Conservation (phyloP, 2,888 invertebrate species). For the Ochropacha duplaris region DNA sequence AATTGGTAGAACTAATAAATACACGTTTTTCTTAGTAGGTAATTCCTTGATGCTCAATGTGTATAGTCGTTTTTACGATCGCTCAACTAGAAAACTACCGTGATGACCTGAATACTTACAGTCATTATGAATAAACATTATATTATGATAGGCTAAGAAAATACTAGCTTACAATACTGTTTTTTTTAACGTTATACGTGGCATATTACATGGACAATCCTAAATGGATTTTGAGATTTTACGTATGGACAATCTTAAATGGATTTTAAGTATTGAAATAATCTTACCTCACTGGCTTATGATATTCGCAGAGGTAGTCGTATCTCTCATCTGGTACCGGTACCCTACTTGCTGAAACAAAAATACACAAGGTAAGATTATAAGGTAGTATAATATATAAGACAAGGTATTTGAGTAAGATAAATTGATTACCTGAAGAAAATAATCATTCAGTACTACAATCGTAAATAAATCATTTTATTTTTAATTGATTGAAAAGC, state of each 20-base stretch:
- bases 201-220: too few species aligned
- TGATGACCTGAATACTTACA: too few species aligned
- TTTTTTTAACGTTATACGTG: too few species aligned
- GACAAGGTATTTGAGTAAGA: neutral
- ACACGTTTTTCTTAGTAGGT: too few species aligned
- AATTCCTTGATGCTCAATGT: too few species aligned
- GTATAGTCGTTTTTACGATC: too few species aligned
- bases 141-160: too few species aligned
- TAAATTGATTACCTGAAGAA: neutral
- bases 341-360: conserved; percentile 91
- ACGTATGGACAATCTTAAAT: conserved; percentile 9
- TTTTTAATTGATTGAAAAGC: neutral
- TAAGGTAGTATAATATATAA: conserved; percentile 8
- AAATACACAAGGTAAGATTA: conserved; percentile 31
- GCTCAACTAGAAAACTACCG: too few species aligned
- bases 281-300: conserved; percentile 95
- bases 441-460: neutral
- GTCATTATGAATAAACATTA: too few species aligned
- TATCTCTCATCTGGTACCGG: conserved; percentile 98
- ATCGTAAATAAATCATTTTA: neutral
- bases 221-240: too few species aligned
- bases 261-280: neutral
- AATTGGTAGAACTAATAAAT: too few species aligned
- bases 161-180: too few species aligned
- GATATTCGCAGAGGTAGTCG: conserved; percentile 96